Base-by-base conservation (phyloP, 1,140 invertebrate species). In the Drosophila willistoni region DNA sequence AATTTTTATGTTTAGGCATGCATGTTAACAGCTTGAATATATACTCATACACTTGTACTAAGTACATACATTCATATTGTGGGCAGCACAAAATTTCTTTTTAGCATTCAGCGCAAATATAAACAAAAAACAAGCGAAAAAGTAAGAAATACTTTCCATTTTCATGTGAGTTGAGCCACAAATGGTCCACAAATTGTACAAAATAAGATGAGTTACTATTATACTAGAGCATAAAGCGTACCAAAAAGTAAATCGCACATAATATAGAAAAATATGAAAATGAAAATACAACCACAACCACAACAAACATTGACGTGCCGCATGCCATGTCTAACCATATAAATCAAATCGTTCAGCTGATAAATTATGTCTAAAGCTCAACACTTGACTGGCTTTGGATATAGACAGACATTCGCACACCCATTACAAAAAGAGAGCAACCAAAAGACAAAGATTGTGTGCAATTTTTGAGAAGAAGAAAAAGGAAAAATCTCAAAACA, bases 271-370 rank as follows among this genome's bases (percentile, higher is more conserved):
- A 51, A 51, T 51, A 51, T 51, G 44, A 77, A 69, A 51, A 73
- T 73, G 55, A 64, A 68, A 73, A 73, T 34, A 55, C 55, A 68
- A 56, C 19, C 39, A 25, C 51, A 76, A 68, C 59, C 39, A 25
- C 51, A 76, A 68, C 59, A 68, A 76, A 59, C 56, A 76, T 65
- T 81, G 73, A 81, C 79, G 74, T 81, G 79, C 77, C 56, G 66
- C 74, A 84, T 86, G 82, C 83, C 82, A 86, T 86, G 83, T 64
- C 81, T 87, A 86, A 71, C 83, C 83, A 87, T 83, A 86, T 86
- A 86, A 87, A 86, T 86, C 83, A 83, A 86, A 86, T 80, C 83
- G 76, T 86, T 86, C 83, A 89, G 69, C 83, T 83, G 83, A 83
- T 86, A 86, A 87, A 86, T 86, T 87, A 79, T 87, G 68, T 86